phyloP scores from a whole-genome alignment of 2,797 vertebrate genomes.

The Coilia nasus region DNA sequence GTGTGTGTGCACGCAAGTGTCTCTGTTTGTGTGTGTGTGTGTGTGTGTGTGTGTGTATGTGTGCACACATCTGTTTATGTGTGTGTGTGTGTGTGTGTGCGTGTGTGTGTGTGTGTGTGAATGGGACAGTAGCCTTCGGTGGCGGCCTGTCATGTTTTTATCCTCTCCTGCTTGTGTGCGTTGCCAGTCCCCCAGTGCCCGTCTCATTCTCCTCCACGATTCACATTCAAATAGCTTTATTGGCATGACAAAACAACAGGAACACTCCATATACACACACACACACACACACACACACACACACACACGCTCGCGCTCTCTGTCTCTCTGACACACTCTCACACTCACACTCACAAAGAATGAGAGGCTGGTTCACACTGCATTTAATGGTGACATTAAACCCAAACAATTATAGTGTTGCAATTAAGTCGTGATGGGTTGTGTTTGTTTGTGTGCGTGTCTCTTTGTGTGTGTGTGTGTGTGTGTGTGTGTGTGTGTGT shows the following conservation, averaged over 20 bases:
- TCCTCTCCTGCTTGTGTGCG: not conserved
- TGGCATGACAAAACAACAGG: not conserved
- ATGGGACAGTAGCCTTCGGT: conserved; percentile 13
- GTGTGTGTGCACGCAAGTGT: not conserved
- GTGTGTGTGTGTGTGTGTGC: conserved; percentile 17
- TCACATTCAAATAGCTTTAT: conserved; percentile 41
- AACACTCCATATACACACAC: not conserved
- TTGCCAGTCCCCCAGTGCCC: not conserved
- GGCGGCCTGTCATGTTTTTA: not conserved
- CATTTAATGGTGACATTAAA: conserved; percentile 68
- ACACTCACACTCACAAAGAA: not conserved
- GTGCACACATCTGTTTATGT: not conserved
- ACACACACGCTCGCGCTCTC: not conserved
- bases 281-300: not conserved
- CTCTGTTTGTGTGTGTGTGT: not conserved
- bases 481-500: too few relatives aligned
- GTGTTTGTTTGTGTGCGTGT: too few relatives aligned
- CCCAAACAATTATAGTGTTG: conserved; percentile 61
- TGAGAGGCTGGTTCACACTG: not conserved
- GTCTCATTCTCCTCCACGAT: conserved; percentile 24
- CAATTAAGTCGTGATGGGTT: conserved; percentile 51
- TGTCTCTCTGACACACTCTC: not conserved
- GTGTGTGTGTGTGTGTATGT: not conserved
- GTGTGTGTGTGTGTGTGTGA: conserved; percentile 15
- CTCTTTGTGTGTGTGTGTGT: too few relatives aligned